Conservation (phyloP, 2,888 invertebrate species). For the Aphidius colemani region DNA sequence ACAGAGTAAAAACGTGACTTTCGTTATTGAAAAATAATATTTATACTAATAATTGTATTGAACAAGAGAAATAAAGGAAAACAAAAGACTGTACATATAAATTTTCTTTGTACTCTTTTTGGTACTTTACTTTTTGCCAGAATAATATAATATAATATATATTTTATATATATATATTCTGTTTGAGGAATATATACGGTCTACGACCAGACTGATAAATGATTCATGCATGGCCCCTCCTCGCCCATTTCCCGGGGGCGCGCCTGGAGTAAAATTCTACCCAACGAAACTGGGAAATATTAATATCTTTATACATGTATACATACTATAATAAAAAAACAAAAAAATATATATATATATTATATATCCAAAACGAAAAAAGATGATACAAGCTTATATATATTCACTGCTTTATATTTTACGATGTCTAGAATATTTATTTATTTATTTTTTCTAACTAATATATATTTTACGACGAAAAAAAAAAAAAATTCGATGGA, state of each 20-base stretch:
- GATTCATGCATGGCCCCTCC: slow-evolving; percentile 45
- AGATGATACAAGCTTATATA: slow-evolving; percentile 50
- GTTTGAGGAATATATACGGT: slow-evolving; percentile 34
- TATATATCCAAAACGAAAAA: slow-evolving; percentile 36
- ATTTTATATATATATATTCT: slow-evolving; percentile 25
- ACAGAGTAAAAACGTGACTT: not conserved
- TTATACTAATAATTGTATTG: not conserved
- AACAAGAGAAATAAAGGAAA: not conserved
- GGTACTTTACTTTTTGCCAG: not conserved
- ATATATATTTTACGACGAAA: not conserved
- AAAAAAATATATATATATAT: slow-evolving; percentile 14
- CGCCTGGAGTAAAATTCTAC: slow-evolving; percentile 26
- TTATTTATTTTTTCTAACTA: slow-evolving; percentile 42
- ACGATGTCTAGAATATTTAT: slow-evolving; percentile 11
- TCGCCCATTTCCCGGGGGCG: slow-evolving; percentile 14
- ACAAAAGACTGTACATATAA: not conserved
- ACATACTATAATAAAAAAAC: not conserved
- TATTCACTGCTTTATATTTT: slow-evolving; percentile 32
- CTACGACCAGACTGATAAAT: slow-evolving; percentile 54
- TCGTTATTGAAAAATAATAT: not conserved
- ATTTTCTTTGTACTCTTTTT: slow-evolving; percentile 7
- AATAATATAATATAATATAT: slow-evolving; percentile 15
- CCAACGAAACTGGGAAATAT: slow-evolving; percentile 35
- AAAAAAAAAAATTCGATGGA: not conserved
- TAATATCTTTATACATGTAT: slow-evolving; percentile 19